Conservation (phyloP, 2,113 vertebrate genomes). For the Carassius gibelio region DNA sequence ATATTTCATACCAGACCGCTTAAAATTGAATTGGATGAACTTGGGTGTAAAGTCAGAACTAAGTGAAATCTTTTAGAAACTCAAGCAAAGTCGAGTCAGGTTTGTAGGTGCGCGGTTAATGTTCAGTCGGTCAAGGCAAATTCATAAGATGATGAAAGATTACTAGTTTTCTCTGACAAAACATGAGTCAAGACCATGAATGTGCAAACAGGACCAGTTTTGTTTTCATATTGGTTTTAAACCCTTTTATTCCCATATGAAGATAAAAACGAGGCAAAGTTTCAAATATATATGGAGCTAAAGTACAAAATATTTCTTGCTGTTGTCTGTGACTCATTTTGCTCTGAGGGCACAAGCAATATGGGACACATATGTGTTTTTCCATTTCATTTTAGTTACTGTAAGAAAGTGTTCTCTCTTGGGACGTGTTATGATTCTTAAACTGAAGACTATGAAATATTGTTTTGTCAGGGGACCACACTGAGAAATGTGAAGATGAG, state of each 20-base stretch:
- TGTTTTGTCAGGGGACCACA: slow-evolving; percentile 8
- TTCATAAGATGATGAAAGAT: no score
- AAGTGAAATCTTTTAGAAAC: no score
- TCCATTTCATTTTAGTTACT: neutral
- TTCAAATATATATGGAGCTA: neutral
- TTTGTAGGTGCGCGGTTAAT: no score
- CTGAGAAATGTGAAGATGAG: neutral
- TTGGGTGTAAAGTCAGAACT: no score
- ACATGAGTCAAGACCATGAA: no score
- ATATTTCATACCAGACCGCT: no score
- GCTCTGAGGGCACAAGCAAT: neutral
- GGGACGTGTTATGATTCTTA: slow-evolving; percentile 37
- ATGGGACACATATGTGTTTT: neutral
- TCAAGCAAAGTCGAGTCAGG: no score
- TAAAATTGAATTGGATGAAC: no score
- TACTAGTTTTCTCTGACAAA: no score
- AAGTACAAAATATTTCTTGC: neutral
- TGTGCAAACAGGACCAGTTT: no score
- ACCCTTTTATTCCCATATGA: neutral
- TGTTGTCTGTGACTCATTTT: neutral
- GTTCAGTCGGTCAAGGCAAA: no score
- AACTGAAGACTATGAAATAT: slow-evolving; percentile 1
- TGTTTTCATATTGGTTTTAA: no score
- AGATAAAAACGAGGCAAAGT: neutral
- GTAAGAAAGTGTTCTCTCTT: slow-evolving; percentile 9